phyloP scores from a whole-genome alignment of 2,888 invertebrate species.

The Machimus atricapillus region DNA sequence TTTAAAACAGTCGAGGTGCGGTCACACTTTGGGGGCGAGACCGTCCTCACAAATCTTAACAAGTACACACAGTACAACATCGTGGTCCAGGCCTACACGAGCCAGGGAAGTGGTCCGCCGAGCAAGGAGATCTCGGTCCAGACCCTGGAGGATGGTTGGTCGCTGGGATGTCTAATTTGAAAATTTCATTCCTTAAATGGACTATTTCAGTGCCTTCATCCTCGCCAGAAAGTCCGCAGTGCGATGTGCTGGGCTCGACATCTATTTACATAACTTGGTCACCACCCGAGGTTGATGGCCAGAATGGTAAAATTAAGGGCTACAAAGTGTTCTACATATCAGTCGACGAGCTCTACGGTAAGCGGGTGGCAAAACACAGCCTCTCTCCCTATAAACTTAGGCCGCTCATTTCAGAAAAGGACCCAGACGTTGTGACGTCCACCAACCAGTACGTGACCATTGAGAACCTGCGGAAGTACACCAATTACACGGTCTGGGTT shows the following conservation, averaged over 20 bases:
- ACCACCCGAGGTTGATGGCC: slow-evolving; percentile 79
- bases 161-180: not conserved
- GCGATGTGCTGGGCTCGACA: slow-evolving; percentile 82
- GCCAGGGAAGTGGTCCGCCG: slow-evolving; percentile 83
- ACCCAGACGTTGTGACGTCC: slow-evolving; percentile 77
- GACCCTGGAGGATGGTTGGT: slow-evolving; percentile 82
- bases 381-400: not conserved
- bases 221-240: slow-evolving; percentile 82
- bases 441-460: slow-evolving; percentile 65
- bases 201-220: slow-evolving; percentile 76
- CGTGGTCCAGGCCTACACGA: slow-evolving; percentile 87
- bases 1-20: slow-evolving; percentile 79
- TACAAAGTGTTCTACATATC: slow-evolving; percentile 84
- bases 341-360: slow-evolving; percentile 81
- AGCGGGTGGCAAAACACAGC: slow-evolving; percentile 49
- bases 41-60: slow-evolving; percentile 73
- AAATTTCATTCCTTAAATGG: not conserved
- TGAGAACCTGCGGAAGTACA: slow-evolving; percentile 81
- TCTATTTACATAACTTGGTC: slow-evolving; percentile 88
- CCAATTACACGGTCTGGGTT: slow-evolving; percentile 91
- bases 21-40: slow-evolving; percentile 75
- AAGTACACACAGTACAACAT: slow-evolving; percentile 83
- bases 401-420: slow-evolving; percentile 66
- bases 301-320: slow-evolving; percentile 84
- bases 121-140: slow-evolving; percentile 80